phyloP scores from a whole-genome alignment of 2,888 invertebrate genomes.

The Sturmia bella region DNA sequence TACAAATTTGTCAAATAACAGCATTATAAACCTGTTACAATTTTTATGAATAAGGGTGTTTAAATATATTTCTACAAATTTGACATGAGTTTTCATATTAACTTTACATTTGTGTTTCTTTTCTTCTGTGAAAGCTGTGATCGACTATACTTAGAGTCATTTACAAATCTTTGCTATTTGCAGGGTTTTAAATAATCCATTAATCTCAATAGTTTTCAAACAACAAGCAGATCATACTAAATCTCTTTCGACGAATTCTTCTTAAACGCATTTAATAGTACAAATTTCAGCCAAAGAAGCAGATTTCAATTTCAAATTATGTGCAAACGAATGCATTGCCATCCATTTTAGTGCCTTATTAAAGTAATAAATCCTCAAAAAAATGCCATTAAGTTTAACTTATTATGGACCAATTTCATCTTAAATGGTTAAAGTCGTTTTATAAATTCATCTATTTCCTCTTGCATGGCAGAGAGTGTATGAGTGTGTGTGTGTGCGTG shows the following conservation, averaged over 20 bases:
- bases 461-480: background rate
- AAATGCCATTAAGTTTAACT: conserved; percentile 50
- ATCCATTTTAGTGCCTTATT: conserved; percentile 31
- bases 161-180: too few species aligned
- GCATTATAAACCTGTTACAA: too few species aligned
- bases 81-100: too few species aligned
- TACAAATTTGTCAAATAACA: too few species aligned
- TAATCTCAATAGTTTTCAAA: too few species aligned
- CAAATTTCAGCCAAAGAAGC: background rate
- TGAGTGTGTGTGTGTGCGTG: background rate
- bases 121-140: too few species aligned
- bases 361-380: conserved; percentile 50
- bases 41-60: too few species aligned
- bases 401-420: conserved; percentile 48
- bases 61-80: too few species aligned
- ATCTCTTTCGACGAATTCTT: background rate
- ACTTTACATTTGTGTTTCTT: too few species aligned
- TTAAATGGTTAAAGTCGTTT: conserved; percentile 50
- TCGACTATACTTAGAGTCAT: too few species aligned
- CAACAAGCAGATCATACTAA: background rate
- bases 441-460: conserved; percentile 27
- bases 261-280: background rate
- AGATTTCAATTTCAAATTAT: background rate
- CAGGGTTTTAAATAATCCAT: too few species aligned
- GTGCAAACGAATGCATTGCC: conserved; percentile 3